Evolutionary conservation across 35 echinoderm and acorn worm genomes (phyloP), one percentile per base, ranked within the genome.

Genomic region (Antedon bifida): DNA sequence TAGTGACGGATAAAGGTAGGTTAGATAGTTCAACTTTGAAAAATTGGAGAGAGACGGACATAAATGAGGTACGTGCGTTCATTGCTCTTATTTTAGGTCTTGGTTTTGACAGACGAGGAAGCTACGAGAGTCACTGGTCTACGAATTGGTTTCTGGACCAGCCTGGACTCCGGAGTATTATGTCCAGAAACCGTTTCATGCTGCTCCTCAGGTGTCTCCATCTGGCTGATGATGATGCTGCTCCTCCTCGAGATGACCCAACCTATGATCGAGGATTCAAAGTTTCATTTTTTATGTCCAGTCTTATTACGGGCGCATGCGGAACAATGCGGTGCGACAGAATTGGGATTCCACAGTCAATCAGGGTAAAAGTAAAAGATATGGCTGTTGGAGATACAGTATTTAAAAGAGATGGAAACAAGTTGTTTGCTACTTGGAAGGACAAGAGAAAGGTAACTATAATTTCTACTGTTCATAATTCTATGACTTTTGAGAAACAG

Each of bases 231-330:
- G 82, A 82, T 31, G 32, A 74, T 26, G 31, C 26, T 9, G 74
- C 33, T 34, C 82, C 32, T 28, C 73, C 5, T 1, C 7, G 83
- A 9, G 77, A 75, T 42, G 86, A 88, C 55, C 39, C 78, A 26
- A 21, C 19, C 23, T 82, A 30, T n/a, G 86, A 88, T 28, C 46
- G 39, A 9, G 45, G 81, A 3, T 76, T 75, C 79, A 88, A 88
- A 33, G 78, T 88, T n/a, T 46, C 77, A 16, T 78, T 78, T 64
- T 39, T 87, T 46, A n/a, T n/a, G n/a, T n/a, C n/a, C n/a, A n/a
- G n/a, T n/a, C 12, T 30, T 30, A 19, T 90, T 13, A 85, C 77
- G 8, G 77, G 84, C 39, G 88, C 88, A 73, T 90, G 88, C 36
- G 88, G 88, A 19, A 90, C 83, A 14, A 34, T 90, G 19, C 74